Base-by-base conservation (phyloP, 2,113 vertebrate genomes). In the Charadrius vociferus region DNA sequence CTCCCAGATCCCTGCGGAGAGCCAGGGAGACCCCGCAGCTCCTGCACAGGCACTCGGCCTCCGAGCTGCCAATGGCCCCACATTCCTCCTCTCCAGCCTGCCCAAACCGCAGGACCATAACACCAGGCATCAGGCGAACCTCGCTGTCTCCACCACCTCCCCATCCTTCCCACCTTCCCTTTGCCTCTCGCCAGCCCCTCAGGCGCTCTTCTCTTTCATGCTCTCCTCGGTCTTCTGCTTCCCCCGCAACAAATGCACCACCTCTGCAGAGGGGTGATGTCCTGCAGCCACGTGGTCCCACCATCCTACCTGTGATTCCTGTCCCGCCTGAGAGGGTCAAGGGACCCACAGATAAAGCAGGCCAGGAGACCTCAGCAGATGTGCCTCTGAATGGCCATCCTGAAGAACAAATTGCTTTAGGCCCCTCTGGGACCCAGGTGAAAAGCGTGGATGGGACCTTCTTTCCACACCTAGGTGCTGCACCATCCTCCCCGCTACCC, bases 71-170 rank as follows among this genome's bases (percentile, higher is more conserved):
- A 53, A 97, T 95, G 49, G 98, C 98, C 62, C 96, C 98, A 3
- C 96, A 97, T 94, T 99, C 98, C 14, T 98, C 98, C 96, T 98
- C 98, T 97, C 98, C 99, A 8, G 97, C 98, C 94, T 98, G 98
- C 97, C 95, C 98, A 36, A 98, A 98, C 68, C 90, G 85, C 91
- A 96, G 96, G 95, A 98, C 98, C 23, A 26, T 96, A 92, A 94
- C 87, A 67, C 97, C 98, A 73, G 98, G 98, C 95, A 97, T 98
- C 97, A 98, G 98, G 68, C 98, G 96, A 93, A 98, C 98, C 91
- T 99, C 99, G 3, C 97, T 99, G 56, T 99, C 99, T 81, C 98
- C 96, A 27, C 97, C 96, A 1, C 98, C 98, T 78, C 98, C 97
- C 95, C 98, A 98, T 11, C 98, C 98, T 96, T 98, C 98, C 92